Percentiles rank a stretch among this genome's conserved stretches.
Conservation (phyloP, 2,113 vertebrate genomes). For the Helogale parvula region DNA sequence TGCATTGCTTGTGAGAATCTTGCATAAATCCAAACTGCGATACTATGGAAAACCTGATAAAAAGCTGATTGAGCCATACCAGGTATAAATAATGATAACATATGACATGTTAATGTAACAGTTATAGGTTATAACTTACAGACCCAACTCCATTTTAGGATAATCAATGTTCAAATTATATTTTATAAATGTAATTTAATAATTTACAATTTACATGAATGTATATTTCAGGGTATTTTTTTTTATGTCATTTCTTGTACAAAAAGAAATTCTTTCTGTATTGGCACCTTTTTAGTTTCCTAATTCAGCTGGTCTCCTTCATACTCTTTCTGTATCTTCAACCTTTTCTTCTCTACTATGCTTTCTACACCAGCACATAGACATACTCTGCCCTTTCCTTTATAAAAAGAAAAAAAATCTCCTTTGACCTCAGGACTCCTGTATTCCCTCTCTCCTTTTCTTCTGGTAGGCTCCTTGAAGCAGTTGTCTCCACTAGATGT, state of each 20-base stretch:
- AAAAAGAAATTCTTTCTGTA: conserved; percentile 16
- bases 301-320: background rate
- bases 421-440: background rate
- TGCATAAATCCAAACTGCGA: conserved; percentile 92
- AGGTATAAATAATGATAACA: conserved; percentile 85
- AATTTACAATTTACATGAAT: background rate
- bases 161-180: background rate
- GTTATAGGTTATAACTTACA: conserved; percentile 18
- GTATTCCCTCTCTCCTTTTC: background rate
- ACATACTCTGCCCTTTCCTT: background rate
- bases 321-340: conserved; percentile 14
- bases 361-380: background rate
- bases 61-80: conserved; percentile 91
- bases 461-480: background rate
- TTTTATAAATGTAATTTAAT: background rate
- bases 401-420: background rate
- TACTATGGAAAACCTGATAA: conserved; percentile 93
- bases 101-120: conserved; percentile 15
- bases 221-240: background rate
- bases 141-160: background rate
- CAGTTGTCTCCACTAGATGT: background rate
- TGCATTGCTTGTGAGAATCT: conserved; percentile 92
- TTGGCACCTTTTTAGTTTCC: background rate
- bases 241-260: background rate
- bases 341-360: background rate